Evolutionary conservation across 2,888 invertebrate genomes (phyloP).

Genomic region (Belgica antarctica): DNA sequence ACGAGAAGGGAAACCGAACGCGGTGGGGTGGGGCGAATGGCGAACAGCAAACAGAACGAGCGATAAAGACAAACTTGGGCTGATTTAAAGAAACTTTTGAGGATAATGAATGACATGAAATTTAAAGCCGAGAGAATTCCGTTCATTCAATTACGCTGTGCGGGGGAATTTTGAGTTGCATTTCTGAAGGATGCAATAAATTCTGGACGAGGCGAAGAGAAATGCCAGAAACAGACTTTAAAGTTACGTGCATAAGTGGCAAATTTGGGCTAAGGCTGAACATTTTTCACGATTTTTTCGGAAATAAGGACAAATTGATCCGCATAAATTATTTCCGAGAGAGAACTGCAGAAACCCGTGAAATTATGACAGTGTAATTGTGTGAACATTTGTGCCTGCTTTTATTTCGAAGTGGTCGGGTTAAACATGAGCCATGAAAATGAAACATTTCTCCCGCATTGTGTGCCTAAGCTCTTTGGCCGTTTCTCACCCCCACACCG

Average conservation of each 20-base stretch:
- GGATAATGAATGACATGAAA: too few relatives aligned
- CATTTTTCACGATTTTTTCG: too few relatives aligned
- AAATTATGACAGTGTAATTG: conserved; percentile 11
- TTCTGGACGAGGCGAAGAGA: neutral
- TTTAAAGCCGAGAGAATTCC: neutral
- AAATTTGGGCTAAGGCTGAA: neutral
- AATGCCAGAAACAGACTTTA: too few relatives aligned
- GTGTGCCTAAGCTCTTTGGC: neutral
- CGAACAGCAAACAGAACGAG: too few relatives aligned
- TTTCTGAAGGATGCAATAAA: conserved; percentile 11
- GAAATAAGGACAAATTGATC: conserved; percentile 7
- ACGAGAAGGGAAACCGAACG: too few relatives aligned
- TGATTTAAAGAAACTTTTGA: too few relatives aligned
- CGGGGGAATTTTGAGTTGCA: neutral
- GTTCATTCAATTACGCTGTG: conserved; percentile 6
- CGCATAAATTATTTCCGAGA: conserved; percentile 4
- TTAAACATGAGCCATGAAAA: conserved; percentile 2
- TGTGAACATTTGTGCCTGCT: conserved; percentile 7
- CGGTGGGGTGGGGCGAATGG: too few relatives aligned
- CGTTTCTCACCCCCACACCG: neutral
- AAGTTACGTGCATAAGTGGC: conserved; percentile 7
- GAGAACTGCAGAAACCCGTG: neutral
- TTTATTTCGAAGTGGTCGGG: neutral
- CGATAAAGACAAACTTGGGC: too few relatives aligned
- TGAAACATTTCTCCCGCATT: conserved; percentile 16